Evolutionary conservation across 2,797 vertebrate genomes (phyloP), one percentile per base, ranked within the genome.

Genomic region (Chaetodon trifasciatus): DNA sequence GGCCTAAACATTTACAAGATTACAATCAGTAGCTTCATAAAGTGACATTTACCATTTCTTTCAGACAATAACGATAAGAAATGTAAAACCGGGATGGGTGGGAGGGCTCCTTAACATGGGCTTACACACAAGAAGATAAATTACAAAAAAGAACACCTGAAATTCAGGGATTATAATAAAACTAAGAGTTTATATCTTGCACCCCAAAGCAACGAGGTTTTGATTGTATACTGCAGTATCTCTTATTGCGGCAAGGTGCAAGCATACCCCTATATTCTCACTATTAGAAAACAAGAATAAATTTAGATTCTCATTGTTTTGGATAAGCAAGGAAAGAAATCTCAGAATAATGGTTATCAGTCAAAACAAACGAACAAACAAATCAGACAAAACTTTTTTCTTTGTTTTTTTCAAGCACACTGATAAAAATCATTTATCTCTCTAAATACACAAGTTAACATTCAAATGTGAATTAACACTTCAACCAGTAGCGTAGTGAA

Each of bases 21-120:
- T 94, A 95, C 93, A 95, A 95, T 95, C 91, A 94, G 91, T 92
- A 92, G 89, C 90, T 92, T 90, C 67, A 92, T 94, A 95, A 95
- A 94, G 93, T 95, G 94, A 95, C 92, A 84, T 85, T 88, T 84
- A 90, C 87, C 81, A 79, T 88, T 17, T 56, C 85, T 81, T 78
- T 81, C 64, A 70, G 73, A 86, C 84, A 83, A 76, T 78, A 73
- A 79, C 82, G 37, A 86, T 76, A 85, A 68, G 69, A 82, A 55
- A 73, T 90, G 85, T 76, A 90, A 83, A 91, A 85, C 90, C 56
- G 86, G 52, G 82, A 52, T 19, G 70, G 52, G 69, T 61, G 56
- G 63, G 8, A 64, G 79, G 76, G 63, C 46, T 82, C 24, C 70
- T 32, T 80, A 75, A 84, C 79, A 63, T 39, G 40, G 86, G 78